Percentiles rank a stretch among this genome's conserved stretches.
phyloP scores from a whole-genome alignment of 37 sponge, comb jelly and placozoan species.

The Corticium candelabrum region DNA sequence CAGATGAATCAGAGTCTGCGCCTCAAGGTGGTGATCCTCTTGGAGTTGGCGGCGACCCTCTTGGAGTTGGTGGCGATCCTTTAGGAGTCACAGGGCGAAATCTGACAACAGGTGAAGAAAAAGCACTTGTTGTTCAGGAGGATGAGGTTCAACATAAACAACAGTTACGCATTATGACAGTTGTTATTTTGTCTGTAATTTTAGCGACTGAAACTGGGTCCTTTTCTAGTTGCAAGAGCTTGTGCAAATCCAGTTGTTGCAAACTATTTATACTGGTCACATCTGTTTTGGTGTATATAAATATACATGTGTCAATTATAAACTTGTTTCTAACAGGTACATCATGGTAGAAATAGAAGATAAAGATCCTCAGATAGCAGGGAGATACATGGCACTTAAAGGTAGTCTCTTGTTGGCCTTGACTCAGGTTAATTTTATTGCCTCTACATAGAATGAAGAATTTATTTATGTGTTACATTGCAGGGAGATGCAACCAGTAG shows the following conservation, averaged over 20 bases:
- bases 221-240: conserved; percentile 25
- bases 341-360: not conserved
- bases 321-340: not conserved
- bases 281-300: not conserved
- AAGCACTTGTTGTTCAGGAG: too few species aligned
- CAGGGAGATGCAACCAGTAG: not conserved
- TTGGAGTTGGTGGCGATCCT: too few species aligned
- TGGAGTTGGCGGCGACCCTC: not conserved
- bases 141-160: too few species aligned
- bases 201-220: not conserved
- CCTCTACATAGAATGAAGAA: not conserved
- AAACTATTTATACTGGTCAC: conserved; percentile 33
- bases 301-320: not conserved
- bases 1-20: not conserved
- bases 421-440: not conserved
- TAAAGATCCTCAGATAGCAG: not conserved
- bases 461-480: not conserved
- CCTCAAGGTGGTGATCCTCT: not conserved
- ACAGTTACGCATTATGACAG: too few species aligned
- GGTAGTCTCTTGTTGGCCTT: not conserved
- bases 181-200: not conserved
- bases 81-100: too few species aligned
- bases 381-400: not conserved
- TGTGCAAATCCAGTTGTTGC: conserved; percentile 20
- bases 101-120: not conserved